Percentiles rank a stretch among this genome's conserved stretches.
phyloP scores from a whole-genome alignment of 1,140 invertebrate genomes.

The Maniola jurtina region DNA sequence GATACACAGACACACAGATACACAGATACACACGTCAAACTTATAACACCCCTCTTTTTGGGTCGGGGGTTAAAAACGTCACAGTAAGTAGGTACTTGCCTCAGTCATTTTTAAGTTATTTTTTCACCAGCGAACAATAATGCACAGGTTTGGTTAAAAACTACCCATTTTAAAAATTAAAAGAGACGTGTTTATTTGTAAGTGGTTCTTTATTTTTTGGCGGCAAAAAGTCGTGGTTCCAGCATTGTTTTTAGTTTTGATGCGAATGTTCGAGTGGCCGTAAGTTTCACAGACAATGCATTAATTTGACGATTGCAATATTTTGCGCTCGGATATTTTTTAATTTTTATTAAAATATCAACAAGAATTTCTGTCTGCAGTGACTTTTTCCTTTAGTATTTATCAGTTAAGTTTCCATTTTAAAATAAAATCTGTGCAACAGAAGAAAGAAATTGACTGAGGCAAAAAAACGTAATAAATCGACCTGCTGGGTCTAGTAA shows the following conservation, averaged over 20 bases:
- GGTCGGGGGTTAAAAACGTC: too few species aligned
- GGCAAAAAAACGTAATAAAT: too few species aligned
- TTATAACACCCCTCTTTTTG: too few species aligned
- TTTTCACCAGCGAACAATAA: slow-evolving; percentile 22
- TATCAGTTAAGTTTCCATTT: too few species aligned
- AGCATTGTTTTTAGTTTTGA: slow-evolving; percentile 36
- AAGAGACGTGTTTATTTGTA: slow-evolving; percentile 30
- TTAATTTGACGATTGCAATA: slow-evolving; percentile 20
- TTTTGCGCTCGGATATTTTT: slow-evolving; percentile 18
- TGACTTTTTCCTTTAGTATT: too few species aligned
- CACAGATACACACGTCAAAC: too few species aligned
- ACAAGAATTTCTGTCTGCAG: too few species aligned
- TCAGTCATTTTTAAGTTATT: slow-evolving; percentile 19
- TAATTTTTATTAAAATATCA: slow-evolving; percentile 5
- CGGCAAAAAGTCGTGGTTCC: slow-evolving; percentile 27
- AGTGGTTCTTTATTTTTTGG: slow-evolving; percentile 31
- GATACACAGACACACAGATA: too few species aligned
- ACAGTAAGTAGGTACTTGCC: too few species aligned
- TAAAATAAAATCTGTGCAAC: too few species aligned
- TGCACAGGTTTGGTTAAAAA: slow-evolving; percentile 27
- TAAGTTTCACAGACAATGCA: slow-evolving; percentile 30
- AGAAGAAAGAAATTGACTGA: too few species aligned
- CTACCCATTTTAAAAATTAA: slow-evolving; percentile 29
- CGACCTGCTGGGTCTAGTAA: too few species aligned
- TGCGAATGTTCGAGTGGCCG: slow-evolving; percentile 33